Evolutionary conservation across 2,888 invertebrate species (phyloP), one percentile per base, ranked within the genome.

Genomic region (Thymelicus lineola): DNA sequence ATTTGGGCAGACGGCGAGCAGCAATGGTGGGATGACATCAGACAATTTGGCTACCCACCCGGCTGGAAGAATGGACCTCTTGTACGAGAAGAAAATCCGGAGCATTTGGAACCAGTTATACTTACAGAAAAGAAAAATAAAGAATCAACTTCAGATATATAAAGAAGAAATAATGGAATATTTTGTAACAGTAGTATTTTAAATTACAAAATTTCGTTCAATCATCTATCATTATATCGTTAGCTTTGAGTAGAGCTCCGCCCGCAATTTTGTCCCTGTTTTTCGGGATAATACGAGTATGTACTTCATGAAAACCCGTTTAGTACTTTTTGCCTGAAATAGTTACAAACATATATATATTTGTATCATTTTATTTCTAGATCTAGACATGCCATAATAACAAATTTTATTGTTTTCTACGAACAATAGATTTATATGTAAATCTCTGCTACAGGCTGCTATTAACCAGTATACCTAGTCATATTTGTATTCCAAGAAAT

Each of bases 1-100:
- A 75, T 96, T 50, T 96, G 95, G 86, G 96, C 96, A 0, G 96
- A 96, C 66, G 97, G 96, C 0, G 95, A 96, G 66, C 95, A 96
- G 57, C 96, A 97, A 76, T 94, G 95, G 82, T 97, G 97, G 97
- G 96, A 97, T 79, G 94, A 95, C 73, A 94, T 95, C 0, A 83
- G 94, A n/a, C 89, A 91, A 55, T 90, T 88, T 69, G 93, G 93
- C 1, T 91, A 93, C 75, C 94, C 93, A 1, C 83, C 81, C 0
- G 82, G 74, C 2, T 93, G 93, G 93, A 91, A 91, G 72, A 91
- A 93, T 46, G 93, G 93, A 0, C 72, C 89, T 0, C 73, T 93
- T 5, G 76, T 82, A 62, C 75, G 67, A 6, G 86, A 86, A n/a
- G 79, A 80, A 1, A 81, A 78, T 5, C 77, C 81, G 0, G 84